Conservation (phyloP, 1,140 invertebrate genomes). For the Brachionus koreanus region DNA sequence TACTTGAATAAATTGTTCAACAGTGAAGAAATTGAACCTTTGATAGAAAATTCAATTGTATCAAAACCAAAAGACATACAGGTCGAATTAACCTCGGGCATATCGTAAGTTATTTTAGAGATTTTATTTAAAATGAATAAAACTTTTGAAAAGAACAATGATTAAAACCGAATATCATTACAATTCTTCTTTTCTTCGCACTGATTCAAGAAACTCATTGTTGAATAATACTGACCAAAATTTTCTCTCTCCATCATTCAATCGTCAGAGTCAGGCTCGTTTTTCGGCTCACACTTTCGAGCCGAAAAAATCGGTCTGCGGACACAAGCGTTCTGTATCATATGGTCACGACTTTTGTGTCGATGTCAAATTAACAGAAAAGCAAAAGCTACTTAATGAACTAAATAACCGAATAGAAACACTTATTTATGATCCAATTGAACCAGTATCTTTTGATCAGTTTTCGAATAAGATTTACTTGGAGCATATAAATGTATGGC, state of each 20-base stretch:
- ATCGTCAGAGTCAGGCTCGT: background rate
- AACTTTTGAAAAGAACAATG: background rate
- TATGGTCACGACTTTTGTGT: background rate
- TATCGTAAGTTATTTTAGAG: background rate
- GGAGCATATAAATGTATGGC: background rate
- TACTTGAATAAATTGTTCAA: background rate
- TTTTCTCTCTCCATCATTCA: background rate
- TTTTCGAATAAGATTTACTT: background rate
- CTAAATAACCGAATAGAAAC: background rate
- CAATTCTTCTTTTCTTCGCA: background rate
- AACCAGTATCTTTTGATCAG: background rate
- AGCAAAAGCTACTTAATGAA: background rate
- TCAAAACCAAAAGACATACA: background rate
- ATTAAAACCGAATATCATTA: background rate
- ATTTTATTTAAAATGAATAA: background rate
- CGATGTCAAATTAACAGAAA: background rate
- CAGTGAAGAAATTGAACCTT: background rate
- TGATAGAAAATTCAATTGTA: background rate
- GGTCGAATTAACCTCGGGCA: background rate
- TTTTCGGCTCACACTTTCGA: background rate
- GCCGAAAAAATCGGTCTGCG: background rate
- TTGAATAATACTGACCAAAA: background rate
- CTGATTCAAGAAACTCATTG: background rate
- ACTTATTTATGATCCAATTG: background rate
- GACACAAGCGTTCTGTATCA: constrained; percentile 5